Evolutionary conservation across 2,888 invertebrate genomes (phyloP), one percentile per base, ranked within the genome.

Genomic region (Griposia aprilina): DNA sequence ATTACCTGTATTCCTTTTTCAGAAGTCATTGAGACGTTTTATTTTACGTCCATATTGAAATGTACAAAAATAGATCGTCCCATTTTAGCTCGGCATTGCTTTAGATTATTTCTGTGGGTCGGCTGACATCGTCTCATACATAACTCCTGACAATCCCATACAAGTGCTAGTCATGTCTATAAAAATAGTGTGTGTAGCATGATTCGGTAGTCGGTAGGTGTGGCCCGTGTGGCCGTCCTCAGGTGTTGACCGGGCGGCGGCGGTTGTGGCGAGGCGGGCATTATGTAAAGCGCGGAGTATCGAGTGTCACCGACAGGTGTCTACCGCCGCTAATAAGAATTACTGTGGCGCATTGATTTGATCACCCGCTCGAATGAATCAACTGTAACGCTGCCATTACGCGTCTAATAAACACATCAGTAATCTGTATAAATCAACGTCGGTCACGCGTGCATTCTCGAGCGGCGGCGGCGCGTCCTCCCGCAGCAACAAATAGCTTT

Each of bases 231-330:
- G 65, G 57, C 60, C 62, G 65, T 81, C 82, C 87, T 89, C 90
- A 90, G 90, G 90, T 92, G 90, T 86, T 85, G 86, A 89, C 89
- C 85, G 87, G 82, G 85, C 90, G 91, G 88, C 84, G 41, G 5
- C 90, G 90, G 89, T 91, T 92, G 91, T 68, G 87, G 85, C 88
- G 84, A 89, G 73, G 81, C 84, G 86, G 81, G 89, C 92, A 93
- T 95, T 94, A 95, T 93, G 93, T 94, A 94, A 94, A 93, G 90
- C 90, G 91, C 89, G 83, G 85, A 84, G 92, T 95, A 92, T 95
- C 94, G 88, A 90, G 86, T 95, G 87, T 92, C 94, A 85, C 87
- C 89, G 90, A 92, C 95, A 95, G 95, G 95, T 95, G 94, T 92
- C 91, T 92, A 90, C 88, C 90, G 87, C 76, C 80, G 86, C 88